Base-by-base conservation (phyloP, 2,888 invertebrate species). In the Lymantria dispar region DNA sequence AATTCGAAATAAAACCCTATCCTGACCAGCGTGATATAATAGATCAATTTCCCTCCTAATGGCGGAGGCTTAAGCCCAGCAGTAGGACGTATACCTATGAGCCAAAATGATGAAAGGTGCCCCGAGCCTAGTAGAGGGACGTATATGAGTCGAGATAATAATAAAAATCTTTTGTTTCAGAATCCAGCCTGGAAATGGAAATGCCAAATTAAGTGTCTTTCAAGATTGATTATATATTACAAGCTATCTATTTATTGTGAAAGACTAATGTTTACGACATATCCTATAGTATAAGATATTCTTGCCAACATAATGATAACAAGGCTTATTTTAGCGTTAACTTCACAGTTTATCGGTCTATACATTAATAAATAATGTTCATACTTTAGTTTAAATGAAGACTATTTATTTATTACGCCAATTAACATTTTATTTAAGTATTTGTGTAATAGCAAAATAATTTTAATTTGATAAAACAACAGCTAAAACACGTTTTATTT, bases 271-370 rank as follows among this genome's bases (percentile, higher is more conserved):
- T 67, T 60, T 64, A 55, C 66, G 63, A 84, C 84, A 83, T 86
- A 86, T 85, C 85, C 70, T 78, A 73, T 59, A 22, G 41, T 50
- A 62, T 72, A 74, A 72, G 64, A 58, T 64, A 64, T 61, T 63
- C 64, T 72, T 69, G 71, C 70, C 70, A 72, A 70, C 67, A 67
- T 61, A 62, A 62, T 60, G 48, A 51, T 51, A 60, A 74, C 72
- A 76, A 76, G 76, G 82, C 85, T 83, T 83, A 78, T 81, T 68
- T 69, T 70, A 74, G 73, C 72, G 72, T 68, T 62, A 44, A 50
- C 57, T 58, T 62, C 62, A 64, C 63, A 39, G 40, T 15, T 9
- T 15, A 5, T 15, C 14, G 15, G n/a, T n/a, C 3, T 13, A n/a
- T 13, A 11, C n/a, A 9, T 0, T 14, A 40, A 40, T 22, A 14